Percentiles rank a stretch among this genome's conserved stretches.
These are phyloP conservation scores for Drosophila elegans DNA, from an alignment of 1,140 invertebrate genomes.

Conservation along the genomic window DNA sequence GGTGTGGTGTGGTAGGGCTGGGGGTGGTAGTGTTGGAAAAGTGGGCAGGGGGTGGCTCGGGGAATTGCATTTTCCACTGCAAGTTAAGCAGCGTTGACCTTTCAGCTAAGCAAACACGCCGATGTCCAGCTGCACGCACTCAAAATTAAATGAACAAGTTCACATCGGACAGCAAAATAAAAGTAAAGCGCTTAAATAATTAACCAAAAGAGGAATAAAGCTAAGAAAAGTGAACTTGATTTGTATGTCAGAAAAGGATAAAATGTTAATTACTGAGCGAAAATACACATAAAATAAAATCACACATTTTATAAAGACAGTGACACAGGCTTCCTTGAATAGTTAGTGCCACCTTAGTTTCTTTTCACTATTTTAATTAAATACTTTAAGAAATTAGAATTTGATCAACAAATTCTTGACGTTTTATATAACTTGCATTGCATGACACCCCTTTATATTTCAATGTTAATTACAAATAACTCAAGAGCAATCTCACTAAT, in stretches of 20 bases:
- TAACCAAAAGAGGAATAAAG: neutral
- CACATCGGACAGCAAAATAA: neutral
- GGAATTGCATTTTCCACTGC: neutral
- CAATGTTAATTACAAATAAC: neutral
- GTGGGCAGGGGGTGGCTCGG: neutral
- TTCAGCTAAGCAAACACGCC: conserved; percentile 12
- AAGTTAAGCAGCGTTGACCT: conserved; percentile 25
- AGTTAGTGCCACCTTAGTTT: no score
- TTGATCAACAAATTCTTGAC: no score
- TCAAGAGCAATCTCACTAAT: conserved; percentile 11
- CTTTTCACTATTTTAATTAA: neutral
- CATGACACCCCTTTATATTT: neutral
- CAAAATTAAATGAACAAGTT: conserved; percentile 6
- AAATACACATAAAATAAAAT: no score
- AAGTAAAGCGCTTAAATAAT: neutral
- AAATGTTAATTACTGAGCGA: no score
- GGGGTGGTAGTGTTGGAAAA: neutral
- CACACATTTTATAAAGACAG: no score
- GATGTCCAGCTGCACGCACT: conserved; percentile 13
- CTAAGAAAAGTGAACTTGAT: neutral
- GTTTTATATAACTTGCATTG: no score
- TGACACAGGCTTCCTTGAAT: no score
- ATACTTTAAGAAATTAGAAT: neutral
- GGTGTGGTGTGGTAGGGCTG: neutral
- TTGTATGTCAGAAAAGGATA: neutral